Percentiles rank a stretch among this genome's conserved stretches.
phyloP scores from a whole-genome alignment of 2,113 vertebrate genomes.

The Petrocephalus zakoni region DNA sequence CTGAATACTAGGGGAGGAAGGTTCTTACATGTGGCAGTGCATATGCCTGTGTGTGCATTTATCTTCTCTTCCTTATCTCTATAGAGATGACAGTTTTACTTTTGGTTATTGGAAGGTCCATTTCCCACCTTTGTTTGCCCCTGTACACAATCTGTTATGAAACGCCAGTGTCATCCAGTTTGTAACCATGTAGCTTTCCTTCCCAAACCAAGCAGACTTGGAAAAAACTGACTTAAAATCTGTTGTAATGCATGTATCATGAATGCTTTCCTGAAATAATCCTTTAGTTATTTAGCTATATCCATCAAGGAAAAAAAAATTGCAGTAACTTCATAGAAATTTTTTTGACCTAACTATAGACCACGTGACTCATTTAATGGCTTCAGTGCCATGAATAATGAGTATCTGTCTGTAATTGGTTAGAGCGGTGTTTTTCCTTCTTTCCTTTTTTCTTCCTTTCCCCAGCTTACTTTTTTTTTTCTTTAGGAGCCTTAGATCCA shows the following conservation, averaged over 20 bases:
- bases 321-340: constrained; percentile 16
- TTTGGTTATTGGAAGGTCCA: not conserved
- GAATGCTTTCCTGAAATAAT: not conserved
- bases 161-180: not conserved
- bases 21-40: not conserved
- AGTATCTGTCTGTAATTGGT: constrained; percentile 55
- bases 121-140: not conserved
- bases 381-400: constrained; percentile 44
- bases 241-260: not conserved
- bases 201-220: not conserved
- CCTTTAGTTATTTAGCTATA: not conserved
- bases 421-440: constrained; percentile 41
- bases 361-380: constrained; percentile 20
- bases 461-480: constrained; percentile 39
- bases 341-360: constrained; percentile 17
- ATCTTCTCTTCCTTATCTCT: not conserved
- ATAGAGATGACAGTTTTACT: not conserved
- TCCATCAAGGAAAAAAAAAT: not conserved
- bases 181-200: not conserved
- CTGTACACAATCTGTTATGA: not conserved
- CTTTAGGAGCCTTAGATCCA: constrained; percentile 54
- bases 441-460: constrained; percentile 17
- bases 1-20: not conserved
- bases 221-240: not conserved
- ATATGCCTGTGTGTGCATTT: not conserved